Conservation (phyloP, 2,888 invertebrate genomes). For the Apoderus coryli region DNA sequence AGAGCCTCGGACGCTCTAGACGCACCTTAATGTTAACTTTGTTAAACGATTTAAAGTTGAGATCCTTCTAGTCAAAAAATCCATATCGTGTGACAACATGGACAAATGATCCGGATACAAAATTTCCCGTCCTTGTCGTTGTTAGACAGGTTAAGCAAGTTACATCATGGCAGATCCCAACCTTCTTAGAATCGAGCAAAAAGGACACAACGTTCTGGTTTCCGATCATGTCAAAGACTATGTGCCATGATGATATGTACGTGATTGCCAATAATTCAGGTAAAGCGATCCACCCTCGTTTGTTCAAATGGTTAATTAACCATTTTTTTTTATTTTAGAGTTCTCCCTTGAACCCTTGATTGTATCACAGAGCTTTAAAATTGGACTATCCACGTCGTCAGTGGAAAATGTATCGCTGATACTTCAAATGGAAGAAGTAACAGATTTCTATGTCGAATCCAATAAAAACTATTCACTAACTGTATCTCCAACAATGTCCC, state of each 20-base stretch:
- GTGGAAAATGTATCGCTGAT: conserved; percentile 39
- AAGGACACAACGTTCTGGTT: conserved; percentile 32
- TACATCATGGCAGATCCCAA: conserved; percentile 66
- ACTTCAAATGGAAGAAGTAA: conserved; percentile 43
- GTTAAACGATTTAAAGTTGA: no score
- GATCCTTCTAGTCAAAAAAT: conserved; percentile 18
- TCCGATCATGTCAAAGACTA: conserved; percentile 42
- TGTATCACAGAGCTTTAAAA: conserved; percentile 23
- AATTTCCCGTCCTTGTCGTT: conserved; percentile 55
- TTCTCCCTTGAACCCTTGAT: conserved; percentile 14
- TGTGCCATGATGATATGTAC: conserved; percentile 40
- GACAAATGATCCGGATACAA: conserved; percentile 33
- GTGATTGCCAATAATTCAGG: conserved; percentile 13
- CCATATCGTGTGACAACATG: conserved; percentile 32
- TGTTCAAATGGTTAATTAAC: conserved; percentile 3
- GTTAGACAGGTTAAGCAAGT: conserved; percentile 60
- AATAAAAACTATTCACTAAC: conserved; percentile 32
- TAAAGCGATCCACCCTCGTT: conserved; percentile 4
- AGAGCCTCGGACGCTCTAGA: no score
- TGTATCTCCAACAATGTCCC: conserved; percentile 38
- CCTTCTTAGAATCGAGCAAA: conserved; percentile 36
- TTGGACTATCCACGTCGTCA: conserved; percentile 40
- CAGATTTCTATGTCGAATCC: conserved; percentile 42
- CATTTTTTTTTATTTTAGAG: conserved; percentile 13
- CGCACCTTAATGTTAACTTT: no score